These are phyloP conservation scores for Periophthalmus modestus DNA, from an alignment of 2,113 vertebrate genomes.

Conservation along the genomic window DNA sequence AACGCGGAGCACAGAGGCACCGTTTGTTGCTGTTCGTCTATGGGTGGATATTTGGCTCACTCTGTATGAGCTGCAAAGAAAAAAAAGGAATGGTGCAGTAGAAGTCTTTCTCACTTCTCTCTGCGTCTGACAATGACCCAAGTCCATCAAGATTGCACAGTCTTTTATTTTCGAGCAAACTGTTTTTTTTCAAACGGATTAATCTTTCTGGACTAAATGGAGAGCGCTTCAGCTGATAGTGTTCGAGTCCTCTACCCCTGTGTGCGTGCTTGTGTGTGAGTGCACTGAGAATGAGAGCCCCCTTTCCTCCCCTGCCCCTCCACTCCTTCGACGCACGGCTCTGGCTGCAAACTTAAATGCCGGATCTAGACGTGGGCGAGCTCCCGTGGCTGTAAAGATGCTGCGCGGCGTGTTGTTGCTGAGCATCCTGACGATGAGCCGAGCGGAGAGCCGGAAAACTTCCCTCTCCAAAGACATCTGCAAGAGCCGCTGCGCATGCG, in stretches of 20 bases:
- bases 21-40: constrained; percentile 28
- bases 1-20: constrained; percentile 39
- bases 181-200: constrained; percentile 12
- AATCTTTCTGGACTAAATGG: constrained; percentile 55
- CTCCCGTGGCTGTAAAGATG: constrained; percentile 85
- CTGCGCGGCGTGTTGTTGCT: constrained; percentile 92
- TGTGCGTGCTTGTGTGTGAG: constrained; percentile 7
- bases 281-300: constrained; percentile 28
- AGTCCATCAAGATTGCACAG: constrained; percentile 46
- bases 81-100: constrained; percentile 48
- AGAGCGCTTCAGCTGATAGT: constrained; percentile 25
- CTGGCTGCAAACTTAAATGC: constrained; percentile 66
- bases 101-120: constrained; percentile 21
- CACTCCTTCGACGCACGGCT: constrained; percentile 27
- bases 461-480: constrained; percentile 92
- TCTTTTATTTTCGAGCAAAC: constrained; percentile 33
- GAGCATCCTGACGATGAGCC: constrained; percentile 88
- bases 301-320: constrained; percentile 20
- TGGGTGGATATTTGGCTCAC: constrained; percentile 58
- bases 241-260: not conserved
- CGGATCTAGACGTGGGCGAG: constrained; percentile 61
- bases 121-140: constrained; percentile 57
- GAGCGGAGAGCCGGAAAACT: constrained; percentile 93
- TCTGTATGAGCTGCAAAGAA: constrained; percentile 54
- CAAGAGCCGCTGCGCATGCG: constrained; percentile 91